A percentile compares a stretch with the other conserved stretches of the same genome.
Evolutionary conservation across 2,797 vertebrate genomes (phyloP).

Genomic region (Micrastur ruficollis): DNA sequence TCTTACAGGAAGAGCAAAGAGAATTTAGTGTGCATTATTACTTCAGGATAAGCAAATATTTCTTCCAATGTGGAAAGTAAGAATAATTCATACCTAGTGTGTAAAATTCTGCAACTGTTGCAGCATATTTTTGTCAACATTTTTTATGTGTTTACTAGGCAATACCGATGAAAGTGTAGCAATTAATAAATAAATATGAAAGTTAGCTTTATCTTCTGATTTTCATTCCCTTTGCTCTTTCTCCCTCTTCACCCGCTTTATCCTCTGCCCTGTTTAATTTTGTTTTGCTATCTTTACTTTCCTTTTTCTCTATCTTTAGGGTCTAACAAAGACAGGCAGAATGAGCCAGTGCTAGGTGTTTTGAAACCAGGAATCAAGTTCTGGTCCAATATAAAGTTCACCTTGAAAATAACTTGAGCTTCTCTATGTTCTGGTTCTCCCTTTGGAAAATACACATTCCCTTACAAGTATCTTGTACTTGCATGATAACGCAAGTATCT

Average conservation of each 20-base stretch:
- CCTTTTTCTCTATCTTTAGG: not conserved
- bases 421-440: not conserved
- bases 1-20: not conserved
- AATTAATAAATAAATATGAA: not conserved
- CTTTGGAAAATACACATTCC: not conserved
- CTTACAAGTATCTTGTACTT: not conserved
- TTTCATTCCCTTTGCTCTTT: not conserved
- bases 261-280: not conserved
- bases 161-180: not conserved
- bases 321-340: not conserved
- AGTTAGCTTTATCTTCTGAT: not conserved
- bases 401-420: not conserved
- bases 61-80: not conserved
- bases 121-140: not conserved
- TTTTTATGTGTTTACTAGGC: not conserved
- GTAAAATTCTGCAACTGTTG: not conserved
- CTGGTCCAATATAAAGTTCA: not conserved
- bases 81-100: not conserved
- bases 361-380: not conserved
- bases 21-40: not conserved
- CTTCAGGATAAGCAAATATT: not conserved
- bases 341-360: not conserved
- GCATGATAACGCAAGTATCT: not conserved
- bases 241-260: not conserved
- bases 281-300: not conserved